Conservation (phyloP, 2,888 invertebrate genomes). For the Sarcophaga carnaria region DNA sequence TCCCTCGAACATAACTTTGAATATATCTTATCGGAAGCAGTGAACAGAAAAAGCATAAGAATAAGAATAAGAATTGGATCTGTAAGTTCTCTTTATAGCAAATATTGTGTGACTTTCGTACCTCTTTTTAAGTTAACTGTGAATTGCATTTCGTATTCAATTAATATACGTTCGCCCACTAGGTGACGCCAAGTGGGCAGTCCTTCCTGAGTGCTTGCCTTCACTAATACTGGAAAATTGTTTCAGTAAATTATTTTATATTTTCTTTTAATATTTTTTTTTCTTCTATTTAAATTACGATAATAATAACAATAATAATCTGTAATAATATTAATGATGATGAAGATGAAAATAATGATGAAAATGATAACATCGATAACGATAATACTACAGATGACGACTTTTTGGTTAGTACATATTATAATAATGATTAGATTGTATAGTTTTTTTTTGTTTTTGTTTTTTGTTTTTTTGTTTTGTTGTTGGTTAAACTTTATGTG, state of each 20-base stretch:
- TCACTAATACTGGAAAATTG: conserved; percentile 76
- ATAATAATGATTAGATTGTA: no score
- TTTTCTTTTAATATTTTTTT: conserved; percentile 16
- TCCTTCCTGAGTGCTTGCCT: conserved; percentile 75
- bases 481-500: conserved; percentile 52
- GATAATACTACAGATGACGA: not conserved
- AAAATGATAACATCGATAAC: not conserved
- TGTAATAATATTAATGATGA: conserved; percentile 10
- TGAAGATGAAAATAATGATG: not conserved
- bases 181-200: conserved; percentile 87
- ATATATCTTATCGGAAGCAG: conserved; percentile 82
- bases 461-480: conserved; percentile 26
- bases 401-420: not conserved
- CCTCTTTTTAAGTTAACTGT: conserved; percentile 84
- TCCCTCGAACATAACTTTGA: conserved; percentile 87
- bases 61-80: not conserved
- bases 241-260: conserved; percentile 1
- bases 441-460: not conserved
- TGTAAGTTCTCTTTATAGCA: not conserved
- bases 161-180: conserved; percentile 86
- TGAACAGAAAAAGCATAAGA: not conserved
- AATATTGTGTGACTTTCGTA: conserved; percentile 43
- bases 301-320: conserved; percentile 28
- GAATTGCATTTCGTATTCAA: conserved; percentile 87
- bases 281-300: conserved; percentile 18